Evolutionary conservation across 2,797 vertebrate genomes (phyloP).

Genomic region (Halcyon chelicuti): DNA sequence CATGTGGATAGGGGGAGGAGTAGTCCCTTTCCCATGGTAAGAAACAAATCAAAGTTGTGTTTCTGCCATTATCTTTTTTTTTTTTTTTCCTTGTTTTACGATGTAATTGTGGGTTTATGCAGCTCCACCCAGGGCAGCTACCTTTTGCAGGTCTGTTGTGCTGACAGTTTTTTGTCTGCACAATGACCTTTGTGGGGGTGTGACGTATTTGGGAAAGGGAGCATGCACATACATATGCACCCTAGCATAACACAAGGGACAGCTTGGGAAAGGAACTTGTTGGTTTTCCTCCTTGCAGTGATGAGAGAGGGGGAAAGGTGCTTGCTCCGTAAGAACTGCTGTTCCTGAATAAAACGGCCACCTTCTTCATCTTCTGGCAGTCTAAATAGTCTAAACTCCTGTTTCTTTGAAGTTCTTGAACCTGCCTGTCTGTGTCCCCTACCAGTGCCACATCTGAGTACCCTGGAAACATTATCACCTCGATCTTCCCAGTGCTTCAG

Average conservation of each 20-base stretch:
- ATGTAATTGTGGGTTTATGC: not conserved
- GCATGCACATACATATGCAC: no score
- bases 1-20: not conserved
- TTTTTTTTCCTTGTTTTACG: not conserved
- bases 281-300: not conserved
- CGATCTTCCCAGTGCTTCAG: not conserved
- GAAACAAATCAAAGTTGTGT: not conserved
- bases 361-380: not conserved
- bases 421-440: not conserved
- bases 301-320: not conserved
- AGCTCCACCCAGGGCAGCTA: not conserved
- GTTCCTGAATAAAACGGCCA: not conserved
- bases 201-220: not conserved
- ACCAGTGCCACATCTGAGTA: not conserved
- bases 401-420: not conserved
- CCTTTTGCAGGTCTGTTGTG: not conserved
- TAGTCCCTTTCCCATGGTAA: not conserved
- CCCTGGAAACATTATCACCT: not conserved
- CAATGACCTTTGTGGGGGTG: accelerated
- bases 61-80: not conserved
- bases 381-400: not conserved
- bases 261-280: not conserved
- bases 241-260: not conserved
- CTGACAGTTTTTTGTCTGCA: not conserved
- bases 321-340: not conserved